phyloP scores from a whole-genome alignment of 2,888 invertebrate genomes.

The Alloplasta piceator region DNA sequence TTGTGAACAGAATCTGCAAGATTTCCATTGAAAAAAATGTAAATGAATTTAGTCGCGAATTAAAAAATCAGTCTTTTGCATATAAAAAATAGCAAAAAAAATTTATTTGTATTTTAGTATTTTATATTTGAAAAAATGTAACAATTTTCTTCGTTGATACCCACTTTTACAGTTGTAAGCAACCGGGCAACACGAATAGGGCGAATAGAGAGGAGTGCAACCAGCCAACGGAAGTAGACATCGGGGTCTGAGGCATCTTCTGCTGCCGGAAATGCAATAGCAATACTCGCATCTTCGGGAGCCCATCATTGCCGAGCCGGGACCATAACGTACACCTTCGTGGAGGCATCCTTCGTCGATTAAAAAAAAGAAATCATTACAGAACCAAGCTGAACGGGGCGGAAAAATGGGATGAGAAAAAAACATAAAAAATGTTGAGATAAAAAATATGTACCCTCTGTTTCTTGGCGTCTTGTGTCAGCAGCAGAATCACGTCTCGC shows the following conservation, averaged over 20 bases:
- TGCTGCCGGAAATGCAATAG: constrained; percentile 87
- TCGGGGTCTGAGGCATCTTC: constrained; percentile 90
- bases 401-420: not conserved
- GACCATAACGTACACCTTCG: constrained; percentile 89
- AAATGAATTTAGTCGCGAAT: not conserved
- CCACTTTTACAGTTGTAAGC: constrained; percentile 88
- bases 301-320: constrained; percentile 93
- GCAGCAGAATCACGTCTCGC: constrained; percentile 48
- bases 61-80: not conserved
- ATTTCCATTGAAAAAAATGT: not conserved
- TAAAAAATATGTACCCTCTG: constrained; percentile 34
- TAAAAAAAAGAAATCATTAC: too few species aligned
- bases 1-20: constrained; percentile 40
- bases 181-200: constrained; percentile 91
- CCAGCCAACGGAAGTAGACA: constrained; percentile 91
- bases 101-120: not conserved
- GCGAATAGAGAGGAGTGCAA: constrained; percentile 87
- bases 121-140: constrained; percentile 2
- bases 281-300: constrained; percentile 93
- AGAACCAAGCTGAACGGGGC: too few species aligned
- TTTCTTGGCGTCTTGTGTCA: constrained; percentile 46
- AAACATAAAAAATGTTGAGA: too few species aligned
- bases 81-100: too few species aligned
- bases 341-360: constrained; percentile 86
- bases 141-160: constrained; percentile 60